Percentiles rank a stretch among this genome's conserved stretches.
Conservation (phyloP, 2,113 vertebrate genomes). For the Megaleporinus macrocephalus region DNA sequence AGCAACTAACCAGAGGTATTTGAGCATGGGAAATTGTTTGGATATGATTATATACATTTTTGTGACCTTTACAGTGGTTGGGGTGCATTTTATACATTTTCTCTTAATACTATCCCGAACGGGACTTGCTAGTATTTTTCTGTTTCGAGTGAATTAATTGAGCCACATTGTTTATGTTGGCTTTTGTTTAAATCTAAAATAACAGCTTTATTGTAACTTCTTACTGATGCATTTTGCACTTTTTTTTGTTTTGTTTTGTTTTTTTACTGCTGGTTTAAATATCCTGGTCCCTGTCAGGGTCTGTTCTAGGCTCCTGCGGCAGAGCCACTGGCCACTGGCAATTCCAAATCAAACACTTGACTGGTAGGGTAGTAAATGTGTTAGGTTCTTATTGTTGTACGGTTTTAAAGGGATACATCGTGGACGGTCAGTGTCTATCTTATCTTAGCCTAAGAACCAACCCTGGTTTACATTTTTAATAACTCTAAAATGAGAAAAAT, state of each 20-base stretch:
- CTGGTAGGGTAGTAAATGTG: background rate
- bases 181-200: constrained; percentile 6
- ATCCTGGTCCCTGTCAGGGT: constrained; percentile 20
- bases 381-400: background rate
- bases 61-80: background rate
- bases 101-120: constrained; percentile 19
- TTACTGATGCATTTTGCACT: constrained; percentile 45
- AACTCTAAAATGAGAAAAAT: constrained; percentile 21
- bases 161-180: background rate
- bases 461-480: constrained; percentile 47
- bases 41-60: background rate
- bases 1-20: constrained; percentile 28
- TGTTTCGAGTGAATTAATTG: constrained; percentile 3
- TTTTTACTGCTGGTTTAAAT: constrained; percentile 27
- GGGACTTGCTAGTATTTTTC: constrained; percentile 29
- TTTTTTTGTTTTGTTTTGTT: too few species aligned
- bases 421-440: background rate
- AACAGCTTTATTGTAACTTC: constrained; percentile 40
- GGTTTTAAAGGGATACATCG: background rate
- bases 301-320: constrained; percentile 10
- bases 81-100: constrained; percentile 27
- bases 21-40: constrained; percentile 7
- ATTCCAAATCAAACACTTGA: background rate
- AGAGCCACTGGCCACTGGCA: background rate
- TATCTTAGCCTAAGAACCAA: background rate